Evolutionary conservation across 2,797 vertebrate genomes (phyloP).

Genomic region (Podargus strigoides): DNA sequence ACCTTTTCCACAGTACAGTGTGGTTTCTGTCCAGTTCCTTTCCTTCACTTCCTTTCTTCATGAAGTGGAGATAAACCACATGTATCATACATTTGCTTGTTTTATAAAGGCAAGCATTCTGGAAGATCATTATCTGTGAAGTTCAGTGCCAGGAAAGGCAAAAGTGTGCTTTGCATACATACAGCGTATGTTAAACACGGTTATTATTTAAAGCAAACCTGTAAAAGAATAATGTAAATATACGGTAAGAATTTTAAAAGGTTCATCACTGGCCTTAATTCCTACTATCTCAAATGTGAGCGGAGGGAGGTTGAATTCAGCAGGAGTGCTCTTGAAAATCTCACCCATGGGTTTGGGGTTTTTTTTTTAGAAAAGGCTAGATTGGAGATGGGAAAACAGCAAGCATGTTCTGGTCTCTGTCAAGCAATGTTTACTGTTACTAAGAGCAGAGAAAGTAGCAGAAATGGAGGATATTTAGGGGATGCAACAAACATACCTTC

Average conservation of each 20-base stretch:
- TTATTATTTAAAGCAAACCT: constrained; percentile 35
- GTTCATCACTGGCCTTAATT: not conserved
- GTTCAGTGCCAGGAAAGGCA: not conserved
- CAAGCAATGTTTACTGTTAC: not conserved
- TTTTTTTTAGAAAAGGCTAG: not conserved
- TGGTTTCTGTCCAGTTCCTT: constrained; percentile 6
- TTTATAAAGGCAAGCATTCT: not conserved
- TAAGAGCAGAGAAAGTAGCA: not conserved
- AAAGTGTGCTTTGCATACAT: not conserved
- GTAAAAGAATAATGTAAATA: constrained; percentile 38
- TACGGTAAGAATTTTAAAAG: constrained; percentile 16
- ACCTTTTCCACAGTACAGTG: not conserved
- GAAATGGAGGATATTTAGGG: not conserved
- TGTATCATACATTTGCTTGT: not conserved
- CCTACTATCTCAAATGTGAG: not conserved
- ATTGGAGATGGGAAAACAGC: not conserved
- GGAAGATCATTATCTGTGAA: not conserved
- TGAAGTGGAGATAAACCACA: not conserved
- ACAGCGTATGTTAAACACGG: not conserved
- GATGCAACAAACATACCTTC: constrained; percentile 7
- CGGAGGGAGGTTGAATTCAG: not conserved
- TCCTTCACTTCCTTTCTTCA: not conserved
- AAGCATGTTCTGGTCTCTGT: constrained; percentile 20
- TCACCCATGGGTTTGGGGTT: not conserved
- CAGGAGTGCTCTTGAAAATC: not conserved